Base-by-base conservation (phyloP, 2,888 invertebrate species). In the Clepsis dumicolana region DNA sequence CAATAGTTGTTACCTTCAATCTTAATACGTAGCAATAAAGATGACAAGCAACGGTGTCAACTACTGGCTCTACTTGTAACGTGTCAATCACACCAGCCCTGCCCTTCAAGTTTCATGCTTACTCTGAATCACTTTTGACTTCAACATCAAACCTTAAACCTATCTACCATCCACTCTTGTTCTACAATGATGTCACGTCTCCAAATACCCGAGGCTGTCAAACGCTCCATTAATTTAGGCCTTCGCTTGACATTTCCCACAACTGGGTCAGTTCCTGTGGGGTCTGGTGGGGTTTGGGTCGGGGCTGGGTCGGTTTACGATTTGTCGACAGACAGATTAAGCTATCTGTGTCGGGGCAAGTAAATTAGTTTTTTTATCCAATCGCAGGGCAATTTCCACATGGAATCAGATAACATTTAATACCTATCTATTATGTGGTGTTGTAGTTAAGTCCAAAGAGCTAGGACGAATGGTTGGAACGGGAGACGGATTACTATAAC, bases 261-360 rank as follows among this genome's bases (percentile, higher is more conserved):
- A 84, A 83, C 77, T 84, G 81, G 87, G 86, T 84, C 85, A 80
- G 72, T 81, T 80, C 81, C 84, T 76, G 71, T 73, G 71, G 75
- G 65, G 64, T 41, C 52, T 41, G 64, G 66, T 73, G 75, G 80
- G 79, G 81, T 78, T 77, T 56, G 56, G 56, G 56, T 48, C 35
- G 66, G 56, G 59, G 83, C 85, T 83, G 82, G 84, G 87, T 85
- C 85, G 80, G 87, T 89, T 88, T 88, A 90, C 82, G 84, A 82
- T 77, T 75, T 81, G 82, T 79, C 75, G 79, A 79, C 80, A 72
- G 75, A 73, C 74, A 72, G 70, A 70, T 73, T 71, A 68, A 70
- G 70, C 25, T 72, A 71, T 74, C 64, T 66, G 70, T 66, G 72
- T 59, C 70, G 66, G 27, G 63, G 70, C 60, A 41, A 32, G 64